phyloP scores from a whole-genome alignment of 2,888 invertebrate genomes.

The Liposcelis brunnea region DNA sequence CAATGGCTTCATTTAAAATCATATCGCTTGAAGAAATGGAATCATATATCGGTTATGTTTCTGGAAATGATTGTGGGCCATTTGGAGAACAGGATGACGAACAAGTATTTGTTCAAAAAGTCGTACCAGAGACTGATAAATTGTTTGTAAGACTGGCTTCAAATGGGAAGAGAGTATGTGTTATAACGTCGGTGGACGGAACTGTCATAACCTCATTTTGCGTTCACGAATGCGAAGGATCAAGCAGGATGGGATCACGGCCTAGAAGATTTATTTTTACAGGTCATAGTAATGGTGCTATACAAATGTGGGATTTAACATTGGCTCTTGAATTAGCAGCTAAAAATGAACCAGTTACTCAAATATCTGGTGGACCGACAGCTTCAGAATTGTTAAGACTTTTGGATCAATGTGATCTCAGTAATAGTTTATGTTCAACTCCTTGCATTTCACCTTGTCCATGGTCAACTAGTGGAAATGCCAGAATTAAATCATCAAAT shows the following conservation, averaged over 20 bases:
- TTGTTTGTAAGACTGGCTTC: constrained; percentile 87
- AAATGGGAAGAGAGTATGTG: constrained; percentile 87
- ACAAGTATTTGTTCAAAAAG: constrained; percentile 94
- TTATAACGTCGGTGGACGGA: constrained; percentile 85
- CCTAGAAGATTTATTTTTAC: constrained; percentile 80
- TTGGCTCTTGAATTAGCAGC: constrained; percentile 71
- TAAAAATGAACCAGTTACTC: constrained; percentile 32
- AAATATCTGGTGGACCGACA: constrained; percentile 72
- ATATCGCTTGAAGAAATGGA: constrained; percentile 64
- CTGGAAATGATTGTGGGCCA: constrained; percentile 58
- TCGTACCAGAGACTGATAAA: constrained; percentile 92
- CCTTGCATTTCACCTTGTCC: constrained; percentile 66
- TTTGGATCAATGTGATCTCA: constrained; percentile 86
- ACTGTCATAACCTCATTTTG: constrained; percentile 89
- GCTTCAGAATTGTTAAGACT: constrained; percentile 79
- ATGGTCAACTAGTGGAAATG: constrained; percentile 16
- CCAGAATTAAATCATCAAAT: constrained; percentile 20
- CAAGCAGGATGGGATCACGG: constrained; percentile 75
- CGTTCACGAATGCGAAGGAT: constrained; percentile 95
- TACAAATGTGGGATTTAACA: constrained; percentile 98
- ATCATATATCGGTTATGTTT: constrained; percentile 41
- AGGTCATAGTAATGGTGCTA: constrained; percentile 80
- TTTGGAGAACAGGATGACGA: constrained; percentile 97
- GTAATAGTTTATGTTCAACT: constrained; percentile 56
- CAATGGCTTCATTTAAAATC: constrained; percentile 93